Percentiles rank a stretch among this genome's conserved stretches.
Conservation (phyloP, 1,140 invertebrate genomes). For the Condylostylus longicornis region DNA sequence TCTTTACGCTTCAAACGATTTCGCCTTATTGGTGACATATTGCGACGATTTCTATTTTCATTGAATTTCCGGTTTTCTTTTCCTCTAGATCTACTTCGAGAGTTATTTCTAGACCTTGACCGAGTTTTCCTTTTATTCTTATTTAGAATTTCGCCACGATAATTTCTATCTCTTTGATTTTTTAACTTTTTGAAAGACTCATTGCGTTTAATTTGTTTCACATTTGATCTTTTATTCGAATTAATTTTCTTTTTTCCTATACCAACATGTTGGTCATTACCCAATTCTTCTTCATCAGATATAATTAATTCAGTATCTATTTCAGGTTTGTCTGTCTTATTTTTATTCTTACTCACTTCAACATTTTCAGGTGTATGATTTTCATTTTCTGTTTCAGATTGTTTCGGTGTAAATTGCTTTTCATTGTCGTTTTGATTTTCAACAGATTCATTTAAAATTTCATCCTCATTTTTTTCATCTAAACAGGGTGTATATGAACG, state of each 20-base stretch:
- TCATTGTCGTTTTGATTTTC: slow-evolving; percentile 4
- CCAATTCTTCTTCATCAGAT: slow-evolving; percentile 48
- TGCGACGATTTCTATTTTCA: slow-evolving; percentile 25
- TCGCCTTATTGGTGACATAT: slow-evolving; percentile 28
- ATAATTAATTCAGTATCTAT: slow-evolving; percentile 55
- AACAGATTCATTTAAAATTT: slow-evolving; percentile 11
- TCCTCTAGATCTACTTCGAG: slow-evolving; percentile 24
- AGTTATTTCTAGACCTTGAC: not conserved
- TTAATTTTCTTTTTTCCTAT: slow-evolving; percentile 16
- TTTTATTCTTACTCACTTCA: not conserved
- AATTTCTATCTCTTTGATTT: slow-evolving; percentile 64
- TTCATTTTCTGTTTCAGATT: slow-evolving; percentile 1
- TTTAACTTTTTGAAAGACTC: slow-evolving; percentile 67
- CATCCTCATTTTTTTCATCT: slow-evolving; percentile 39
- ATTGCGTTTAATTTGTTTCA: slow-evolving; percentile 31
- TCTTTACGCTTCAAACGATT: slow-evolving; percentile 62
- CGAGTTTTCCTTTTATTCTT: slow-evolving; percentile 18
- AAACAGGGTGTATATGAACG: slow-evolving; percentile 49
- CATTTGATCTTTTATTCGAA: slow-evolving; percentile 18
- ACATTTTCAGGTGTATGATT: not conserved
- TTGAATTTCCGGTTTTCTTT: slow-evolving; percentile 32
- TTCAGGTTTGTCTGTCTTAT: slow-evolving; percentile 34
- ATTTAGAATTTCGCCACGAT: slow-evolving; percentile 46
- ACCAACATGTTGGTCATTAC: slow-evolving; percentile 42
- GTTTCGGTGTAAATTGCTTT: slow-evolving; percentile 3